Evolutionary conservation across 2,888 invertebrate species (phyloP), one percentile per base, ranked within the genome.

Genomic region (Drosophila kambysellisi): DNA sequence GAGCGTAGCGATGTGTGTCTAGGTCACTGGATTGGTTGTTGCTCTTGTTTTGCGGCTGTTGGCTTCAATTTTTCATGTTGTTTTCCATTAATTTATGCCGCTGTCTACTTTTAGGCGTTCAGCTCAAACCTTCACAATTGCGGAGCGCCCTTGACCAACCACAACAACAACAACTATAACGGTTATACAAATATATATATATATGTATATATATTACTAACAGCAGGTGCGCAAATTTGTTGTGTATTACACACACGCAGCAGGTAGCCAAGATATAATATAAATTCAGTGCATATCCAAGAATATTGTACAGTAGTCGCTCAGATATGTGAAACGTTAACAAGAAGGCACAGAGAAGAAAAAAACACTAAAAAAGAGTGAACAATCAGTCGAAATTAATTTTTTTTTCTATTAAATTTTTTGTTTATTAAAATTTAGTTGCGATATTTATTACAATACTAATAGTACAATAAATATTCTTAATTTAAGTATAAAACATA

Each of bases 1-100:
- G 89, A 87, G 87, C 74, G 61, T 84, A 81, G 35, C 83, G 89
- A 83, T 87, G 82, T 87, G 87, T 86, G 84, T 74, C 79, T 80
- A 81, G 87, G 77, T 81, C 86, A 85, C 60, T 68, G 46, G 41
- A 51, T 63, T 62, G 69, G 56, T 52, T 56, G n/a, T 43, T 33
- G 17, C 48, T 30, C 17, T n/a, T 41, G 41, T 15, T 51, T 51
- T 68, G 52, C 68, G 63, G 72, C 72, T 76, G 71, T 69, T 87
- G 53, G 57, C 70, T 74, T 70, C 70, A 71, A 89, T 83, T 74
- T 84, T 75, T 77, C 78, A 80, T 87, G 85, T 75, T 80, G 76
- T 68, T 71, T 82, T 68, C 67, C 61, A 71, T 82, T 74, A 75
- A 76, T 70, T 68, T 64, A 66, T 72, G 51, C 57, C 65, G 65